Evolutionary conservation across 2,888 invertebrate genomes (phyloP), one percentile per base, ranked within the genome.

Genomic region (Leistus spinibarbis): DNA sequence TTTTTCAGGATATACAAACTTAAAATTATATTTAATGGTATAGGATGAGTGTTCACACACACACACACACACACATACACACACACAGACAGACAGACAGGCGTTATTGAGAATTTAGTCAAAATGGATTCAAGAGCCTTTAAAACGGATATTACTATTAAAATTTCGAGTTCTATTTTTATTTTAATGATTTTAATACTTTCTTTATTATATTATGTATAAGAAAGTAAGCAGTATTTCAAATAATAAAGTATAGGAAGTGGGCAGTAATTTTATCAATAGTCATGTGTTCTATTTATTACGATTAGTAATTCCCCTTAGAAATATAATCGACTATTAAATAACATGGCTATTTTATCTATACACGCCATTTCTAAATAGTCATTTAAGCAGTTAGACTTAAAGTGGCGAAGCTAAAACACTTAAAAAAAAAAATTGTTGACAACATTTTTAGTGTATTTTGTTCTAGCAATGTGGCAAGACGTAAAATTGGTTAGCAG

Each of bases 401-500:
- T 40, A 7, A 13, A 2, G 13, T 40, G 13, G 10, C 5, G 7
- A 7, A 4, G 40, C 40, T 10, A 40, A 13, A 10, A 10, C 40
- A 40, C 4, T 9, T 10, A 40, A 40, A 3, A 10, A 2, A 40
- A 40, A 40, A 40, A 40, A 40, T 40, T 10, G 7, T 7, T 24
- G 3, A 4, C 7, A 24, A 4, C 3, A 4, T 24, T 4, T 24
- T 24, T 7, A 24, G 24, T 24, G 24, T 24, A 7, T 24, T 4
- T 24, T 40, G 40, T 40, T 40, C 65, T 60, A 73, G 76, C 66
- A 68, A 27, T 63, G 24, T 65, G 67, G 27, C 66, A 70, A 40
- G 70, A 75, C 56, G 57, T 71, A 19, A 76, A 70, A 70, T 70
- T 76, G 13, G 83, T 84, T 0, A 83, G 88, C 0, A 86, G 91